These are phyloP conservation scores for Mya arenaria DNA, from an alignment of 1,140 invertebrate genomes.

Conservation along the genomic window DNA sequence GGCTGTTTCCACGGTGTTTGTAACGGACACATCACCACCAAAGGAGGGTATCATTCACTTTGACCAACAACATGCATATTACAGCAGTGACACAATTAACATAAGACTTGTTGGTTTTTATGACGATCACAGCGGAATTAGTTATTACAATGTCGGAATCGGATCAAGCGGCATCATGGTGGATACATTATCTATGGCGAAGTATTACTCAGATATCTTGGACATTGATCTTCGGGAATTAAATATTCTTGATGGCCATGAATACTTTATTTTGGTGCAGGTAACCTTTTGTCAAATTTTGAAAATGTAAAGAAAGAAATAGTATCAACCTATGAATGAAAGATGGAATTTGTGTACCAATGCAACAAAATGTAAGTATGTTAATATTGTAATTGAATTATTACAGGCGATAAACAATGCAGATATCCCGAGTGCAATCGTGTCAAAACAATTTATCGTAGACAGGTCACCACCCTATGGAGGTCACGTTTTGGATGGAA, in stretches of 20 bases:
- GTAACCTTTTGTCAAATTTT: not conserved
- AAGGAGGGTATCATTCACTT: slow-evolving; percentile 33
- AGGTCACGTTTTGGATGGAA: no score
- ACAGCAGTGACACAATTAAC: not conserved
- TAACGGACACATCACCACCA: slow-evolving; percentile 49
- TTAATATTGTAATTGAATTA: no score
- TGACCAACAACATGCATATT: not conserved
- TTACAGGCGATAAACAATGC: no score
- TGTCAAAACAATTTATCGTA: no score
- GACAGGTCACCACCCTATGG: no score
- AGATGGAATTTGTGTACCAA: no score
- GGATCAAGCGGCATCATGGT: not conserved
- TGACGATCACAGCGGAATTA: slow-evolving; percentile 3
- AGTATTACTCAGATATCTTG: not conserved
- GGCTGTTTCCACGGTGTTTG: not conserved
- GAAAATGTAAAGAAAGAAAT: no score
- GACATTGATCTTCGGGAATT: not conserved
- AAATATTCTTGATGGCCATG: not conserved
- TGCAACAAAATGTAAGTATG: no score
- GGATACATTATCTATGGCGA: not conserved
- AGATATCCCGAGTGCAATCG: no score
- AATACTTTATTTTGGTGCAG: slow-evolving; percentile 3
- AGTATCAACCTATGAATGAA: no score
- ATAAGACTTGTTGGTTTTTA: not conserved
- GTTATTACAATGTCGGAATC: not conserved